phyloP scores from a whole-genome alignment of 2,888 invertebrate species.

The Clostera curtula region DNA sequence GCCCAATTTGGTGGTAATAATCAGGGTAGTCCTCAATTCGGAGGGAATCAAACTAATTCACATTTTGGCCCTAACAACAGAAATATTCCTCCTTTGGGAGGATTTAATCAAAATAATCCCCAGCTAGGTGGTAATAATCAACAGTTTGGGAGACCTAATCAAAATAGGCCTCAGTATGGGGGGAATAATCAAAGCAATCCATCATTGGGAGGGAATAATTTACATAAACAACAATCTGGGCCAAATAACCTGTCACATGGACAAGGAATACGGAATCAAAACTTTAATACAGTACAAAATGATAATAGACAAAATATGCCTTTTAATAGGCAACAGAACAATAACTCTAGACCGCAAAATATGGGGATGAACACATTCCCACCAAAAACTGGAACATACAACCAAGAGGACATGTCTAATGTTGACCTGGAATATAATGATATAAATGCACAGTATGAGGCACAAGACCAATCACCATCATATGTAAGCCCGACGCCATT shows the following conservation, averaged over 20 bases:
- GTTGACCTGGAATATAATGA: slow-evolving; percentile 33
- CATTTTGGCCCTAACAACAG: too few relatives aligned
- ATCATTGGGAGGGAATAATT: too few relatives aligned
- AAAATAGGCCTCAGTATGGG: too few relatives aligned
- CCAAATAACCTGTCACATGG: slow-evolving; percentile 13
- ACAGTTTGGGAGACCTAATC: too few relatives aligned
- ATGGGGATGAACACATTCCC: slow-evolving; percentile 24
- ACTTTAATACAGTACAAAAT: slow-evolving; percentile 28
- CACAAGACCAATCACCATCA: slow-evolving; percentile 9
- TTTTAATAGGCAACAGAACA: slow-evolving; percentile 24
- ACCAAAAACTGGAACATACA: slow-evolving; percentile 26
- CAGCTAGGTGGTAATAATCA: too few relatives aligned
- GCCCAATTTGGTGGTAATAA: too few relatives aligned
- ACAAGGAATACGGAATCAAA: slow-evolving; percentile 36
- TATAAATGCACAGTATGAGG: slow-evolving; percentile 29
- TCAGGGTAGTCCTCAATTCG: too few relatives aligned
- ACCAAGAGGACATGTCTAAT: slow-evolving; percentile 22
- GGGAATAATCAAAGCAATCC: too few relatives aligned
- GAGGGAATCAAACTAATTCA: too few relatives aligned
- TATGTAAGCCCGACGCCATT: slow-evolving; percentile 14
- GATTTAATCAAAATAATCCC: too few relatives aligned
- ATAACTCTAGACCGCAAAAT: slow-evolving; percentile 25
- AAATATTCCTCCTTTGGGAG: too few relatives aligned
- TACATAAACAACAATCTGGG: too few relatives aligned
- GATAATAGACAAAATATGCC: slow-evolving; percentile 31